Conservation (phyloP, 1,140 invertebrate species). For the Portunus trituberculatus region DNA sequence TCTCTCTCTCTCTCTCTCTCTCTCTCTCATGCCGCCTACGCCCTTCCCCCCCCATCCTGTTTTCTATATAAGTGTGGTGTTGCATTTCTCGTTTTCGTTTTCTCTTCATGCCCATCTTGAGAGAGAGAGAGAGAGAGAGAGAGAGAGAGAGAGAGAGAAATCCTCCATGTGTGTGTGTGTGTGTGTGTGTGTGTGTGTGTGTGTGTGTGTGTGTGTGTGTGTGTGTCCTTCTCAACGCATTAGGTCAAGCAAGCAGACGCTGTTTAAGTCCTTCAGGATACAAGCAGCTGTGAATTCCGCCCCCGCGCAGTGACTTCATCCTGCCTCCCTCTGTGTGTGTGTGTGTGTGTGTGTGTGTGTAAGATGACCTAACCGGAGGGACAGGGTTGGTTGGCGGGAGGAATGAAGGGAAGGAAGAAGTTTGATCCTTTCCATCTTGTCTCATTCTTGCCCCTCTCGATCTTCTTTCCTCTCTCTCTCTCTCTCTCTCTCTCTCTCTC, state of each 20-base stretch:
- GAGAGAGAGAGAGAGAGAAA: conserved; percentile 3
- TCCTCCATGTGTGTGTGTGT: no score
- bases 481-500: no score
- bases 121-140: conserved; percentile 17
- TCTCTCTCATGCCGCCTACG: not conserved
- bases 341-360: conserved; percentile 18
- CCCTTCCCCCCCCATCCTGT: not conserved
- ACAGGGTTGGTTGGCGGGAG: no score
- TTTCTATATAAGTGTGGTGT: not conserved
- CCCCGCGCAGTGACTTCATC: not conserved
- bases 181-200: not conserved
- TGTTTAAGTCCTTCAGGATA: not conserved
- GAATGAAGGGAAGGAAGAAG: not conserved
- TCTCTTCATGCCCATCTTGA: not conserved
- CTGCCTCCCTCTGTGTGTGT: not conserved
- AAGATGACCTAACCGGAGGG: not conserved
- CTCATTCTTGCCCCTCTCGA: not conserved
- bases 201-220: not conserved
- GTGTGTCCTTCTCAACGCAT: not conserved
- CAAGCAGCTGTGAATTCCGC: not conserved
- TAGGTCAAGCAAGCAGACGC: not conserved
- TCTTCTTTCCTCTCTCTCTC: no score
- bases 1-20: conserved; percentile 53
- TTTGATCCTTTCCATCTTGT: not conserved
- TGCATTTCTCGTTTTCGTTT: not conserved